Evolutionary conservation across 2,888 invertebrate genomes (phyloP), one percentile per base, ranked within the genome.

Genomic region (Digitonthophagus gazella): DNA sequence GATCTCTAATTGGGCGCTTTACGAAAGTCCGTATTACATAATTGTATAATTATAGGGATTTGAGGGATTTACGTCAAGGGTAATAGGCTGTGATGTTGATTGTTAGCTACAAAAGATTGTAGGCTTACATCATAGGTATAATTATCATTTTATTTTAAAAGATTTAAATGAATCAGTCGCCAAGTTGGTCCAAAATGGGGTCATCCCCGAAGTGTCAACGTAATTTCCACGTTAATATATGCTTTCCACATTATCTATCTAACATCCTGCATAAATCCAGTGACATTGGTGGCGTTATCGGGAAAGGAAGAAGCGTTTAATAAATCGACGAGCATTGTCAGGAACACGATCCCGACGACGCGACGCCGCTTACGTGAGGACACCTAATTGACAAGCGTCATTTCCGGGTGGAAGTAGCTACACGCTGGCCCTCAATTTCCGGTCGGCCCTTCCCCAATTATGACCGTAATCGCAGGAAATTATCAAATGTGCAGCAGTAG

Each of bases 371-470:
- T 72, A 73, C 76, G 74, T 75, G 78, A 74, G 75, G 77, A 76
- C 80, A 79, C 78, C 80, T 80, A 82, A 81, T 81, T 81, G 81
- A 81, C 81, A 80, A 79, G 79, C 80, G 80, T 82, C 81, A 82
- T 82, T 83, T 83, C 83, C 83, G 80, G 80, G 78, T 81, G 80
- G 80, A 80, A 81, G 76, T 75, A 73, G 73, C 73, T 72, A 70
- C 80, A 80, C 80, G 81, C 79, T 78, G 80, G 80, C 81, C 82
- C 82, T 81, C 81, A 82, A 83, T 83, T 82, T 83, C 83, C 83
- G 82, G 82, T 79, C 80, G 79, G 82, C 80, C 81, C 80, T 80
- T 80, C 81, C 81, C 81, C 80, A 80, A 81, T 82, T 81, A 81
- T 76, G 76, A 78, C 75, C 78, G 78, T 82, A 83, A 83, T 83